phyloP scores from a whole-genome alignment of 2,888 invertebrate species.

The Steinernema hermaphroditum region DNA sequence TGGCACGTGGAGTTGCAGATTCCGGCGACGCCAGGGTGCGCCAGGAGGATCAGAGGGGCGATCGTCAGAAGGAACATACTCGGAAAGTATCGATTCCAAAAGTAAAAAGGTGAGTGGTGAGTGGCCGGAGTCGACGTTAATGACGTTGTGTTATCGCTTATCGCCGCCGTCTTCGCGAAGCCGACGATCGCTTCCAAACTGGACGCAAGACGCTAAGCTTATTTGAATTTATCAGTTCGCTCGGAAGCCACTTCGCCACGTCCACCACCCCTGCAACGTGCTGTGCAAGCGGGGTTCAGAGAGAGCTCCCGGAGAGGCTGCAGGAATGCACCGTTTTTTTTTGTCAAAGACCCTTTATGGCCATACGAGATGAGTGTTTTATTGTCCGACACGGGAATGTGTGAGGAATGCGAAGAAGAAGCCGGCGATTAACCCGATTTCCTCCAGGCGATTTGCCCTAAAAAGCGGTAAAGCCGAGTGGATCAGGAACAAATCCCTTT shows the following conservation, averaged over 20 bases:
- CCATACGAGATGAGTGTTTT: too few species aligned
- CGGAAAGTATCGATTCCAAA: conserved; percentile 7
- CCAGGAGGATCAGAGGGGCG: not conserved
- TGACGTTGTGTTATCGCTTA: conserved; percentile 23
- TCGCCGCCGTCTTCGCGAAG: not conserved
- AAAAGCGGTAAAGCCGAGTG: too few species aligned
- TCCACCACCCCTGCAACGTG: too few species aligned
- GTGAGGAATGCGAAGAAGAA: too few species aligned
- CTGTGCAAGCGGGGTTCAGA: too few species aligned
- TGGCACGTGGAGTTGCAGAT: conserved; percentile 21
- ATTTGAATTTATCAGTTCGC: conserved; percentile 13
- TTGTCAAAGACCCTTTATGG: too few species aligned
- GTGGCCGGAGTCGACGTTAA: conserved; percentile 3
- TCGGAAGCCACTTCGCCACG: not conserved
- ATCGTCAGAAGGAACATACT: not conserved
- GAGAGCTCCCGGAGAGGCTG: too few species aligned
- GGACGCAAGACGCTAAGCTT: conserved; percentile 14
- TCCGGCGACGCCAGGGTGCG: not conserved
- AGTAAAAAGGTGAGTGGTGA: not conserved
- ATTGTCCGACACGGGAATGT: too few species aligned
- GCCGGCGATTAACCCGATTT: too few species aligned
- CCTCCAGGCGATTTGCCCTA: too few species aligned
- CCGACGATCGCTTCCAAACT: not conserved
- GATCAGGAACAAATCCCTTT: too few species aligned
- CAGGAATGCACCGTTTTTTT: too few species aligned